Base-by-base conservation (phyloP, 2,888 invertebrate species). In the Octonoba sinensis region DNA sequence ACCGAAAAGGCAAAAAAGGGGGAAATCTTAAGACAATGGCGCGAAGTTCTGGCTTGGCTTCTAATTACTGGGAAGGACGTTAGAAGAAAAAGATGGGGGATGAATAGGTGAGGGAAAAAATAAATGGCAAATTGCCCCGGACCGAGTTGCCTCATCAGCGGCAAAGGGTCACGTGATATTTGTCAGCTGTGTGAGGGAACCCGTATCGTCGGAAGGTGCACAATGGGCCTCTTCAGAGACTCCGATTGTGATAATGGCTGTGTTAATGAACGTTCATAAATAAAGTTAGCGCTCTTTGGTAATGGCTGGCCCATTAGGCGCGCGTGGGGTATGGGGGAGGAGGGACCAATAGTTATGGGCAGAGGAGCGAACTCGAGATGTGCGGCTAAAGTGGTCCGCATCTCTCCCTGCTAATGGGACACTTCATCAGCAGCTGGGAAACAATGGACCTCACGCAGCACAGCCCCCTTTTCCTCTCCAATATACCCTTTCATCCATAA, bases 231-330 rank as follows among this genome's bases (percentile, higher is more conserved):
- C 79, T 73, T 73, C 73, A 57, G 54, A 44, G 62, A 24, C 81
- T 74, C 82, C 75, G 82, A 82, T 82, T 82, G 82, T 69, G 83
- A 83, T 83, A 83, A 83, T 83, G 83, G 83, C 77, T 62, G 67
- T 77, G 83, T 77, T 83, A 83, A 83, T 83, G 83, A 83, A 77
- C 69, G 72, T 71, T 73, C 83, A 83, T 83, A 83, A 83, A 83
- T 83, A 83, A 83, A 77, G 77, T 82, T 75, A 71, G 75, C 82
- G 70, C 82, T 67, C 73, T 46, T 59, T 65, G 65, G 82, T 82
- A 82, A 82, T 82, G 75, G 82, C 75, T 47, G 75, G 22, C 75
- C 82, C 82, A 82, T 82, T 82, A 82, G 75, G 74, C 66, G 46
- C 44, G 62, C 27, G 16, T 22, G 73, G 62, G 62, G 62, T 4